A percentile compares a stretch with the other conserved stretches of the same genome.
Evolutionary conservation across 2,797 vertebrate species (phyloP).

Genomic region (Phyllotis vaccarum): DNA sequence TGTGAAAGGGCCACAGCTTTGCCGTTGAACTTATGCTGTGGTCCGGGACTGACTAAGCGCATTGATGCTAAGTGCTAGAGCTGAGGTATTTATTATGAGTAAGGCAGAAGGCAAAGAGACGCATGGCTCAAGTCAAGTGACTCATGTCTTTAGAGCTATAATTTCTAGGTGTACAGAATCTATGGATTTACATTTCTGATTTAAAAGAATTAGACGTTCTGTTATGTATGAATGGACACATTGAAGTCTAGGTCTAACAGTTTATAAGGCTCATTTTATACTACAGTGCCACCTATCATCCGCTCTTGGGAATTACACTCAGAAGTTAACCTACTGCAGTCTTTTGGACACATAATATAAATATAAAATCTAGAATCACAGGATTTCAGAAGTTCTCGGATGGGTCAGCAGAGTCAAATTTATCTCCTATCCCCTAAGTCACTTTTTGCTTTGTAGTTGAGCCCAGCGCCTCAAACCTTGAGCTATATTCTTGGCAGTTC

Average conservation of each 20-base stretch:
- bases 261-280: not conserved
- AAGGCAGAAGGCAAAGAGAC: constrained; percentile 1
- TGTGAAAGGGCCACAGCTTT: not conserved
- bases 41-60: not conserved
- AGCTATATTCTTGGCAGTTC: not conserved
- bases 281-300: constrained; percentile 54
- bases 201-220: not conserved
- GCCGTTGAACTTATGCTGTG: not conserved
- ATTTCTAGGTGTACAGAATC: not conserved
- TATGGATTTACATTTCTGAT: not conserved
- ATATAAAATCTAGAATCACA: not conserved
- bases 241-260: rapidly evolving
- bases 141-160: not conserved
- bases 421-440: not conserved
- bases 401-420: not conserved
- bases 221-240: not conserved
- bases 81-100: not conserved
- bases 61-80: not conserved
- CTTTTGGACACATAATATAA: not conserved
- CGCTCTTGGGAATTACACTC: not conserved
- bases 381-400: constrained; percentile 38
- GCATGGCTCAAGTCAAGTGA: not conserved
- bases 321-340: not conserved
- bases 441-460: not conserved
- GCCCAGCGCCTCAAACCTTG: not conserved